phyloP scores from a whole-genome alignment of 2,113 vertebrate species.

The Rhinoptilus africanus region DNA sequence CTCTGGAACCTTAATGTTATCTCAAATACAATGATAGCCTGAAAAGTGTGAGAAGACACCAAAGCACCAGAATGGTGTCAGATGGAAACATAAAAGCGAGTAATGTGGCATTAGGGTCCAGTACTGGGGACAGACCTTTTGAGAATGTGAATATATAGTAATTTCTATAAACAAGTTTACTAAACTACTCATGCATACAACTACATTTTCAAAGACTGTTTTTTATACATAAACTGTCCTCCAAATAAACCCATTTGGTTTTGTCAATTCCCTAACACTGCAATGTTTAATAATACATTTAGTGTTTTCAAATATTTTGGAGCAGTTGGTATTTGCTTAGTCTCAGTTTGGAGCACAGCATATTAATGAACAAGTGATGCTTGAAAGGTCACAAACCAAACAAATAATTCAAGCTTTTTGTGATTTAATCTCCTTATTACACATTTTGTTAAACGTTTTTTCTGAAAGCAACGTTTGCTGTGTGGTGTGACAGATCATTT shows the following conservation, averaged over 20 bases:
- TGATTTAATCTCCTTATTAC: conserved; percentile 6
- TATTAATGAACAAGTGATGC: conserved; percentile 8
- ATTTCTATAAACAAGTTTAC: background rate
- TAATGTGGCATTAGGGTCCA: rapidly evolving
- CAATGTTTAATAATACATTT: background rate
- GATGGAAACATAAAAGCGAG: background rate
- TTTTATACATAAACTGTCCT: background rate
- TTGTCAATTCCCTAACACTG: background rate
- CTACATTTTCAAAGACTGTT: background rate
- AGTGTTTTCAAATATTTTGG: background rate
- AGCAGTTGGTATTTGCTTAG: background rate
- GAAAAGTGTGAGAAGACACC: background rate
- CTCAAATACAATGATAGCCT: background rate
- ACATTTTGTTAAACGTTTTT: background rate
- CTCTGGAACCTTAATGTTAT: background rate
- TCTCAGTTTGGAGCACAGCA: background rate
- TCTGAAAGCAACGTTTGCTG: background rate
- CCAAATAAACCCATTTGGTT: background rate
- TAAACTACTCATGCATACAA: background rate
- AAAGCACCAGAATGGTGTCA: background rate
- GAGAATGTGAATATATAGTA: background rate
- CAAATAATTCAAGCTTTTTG: background rate
- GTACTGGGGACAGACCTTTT: background rate
- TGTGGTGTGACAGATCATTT: background rate
- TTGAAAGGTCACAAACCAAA: conserved; percentile 41